These are phyloP conservation scores for Zeuzera pyrina DNA, from an alignment of 2,888 invertebrate genomes.

Conservation along the genomic window DNA sequence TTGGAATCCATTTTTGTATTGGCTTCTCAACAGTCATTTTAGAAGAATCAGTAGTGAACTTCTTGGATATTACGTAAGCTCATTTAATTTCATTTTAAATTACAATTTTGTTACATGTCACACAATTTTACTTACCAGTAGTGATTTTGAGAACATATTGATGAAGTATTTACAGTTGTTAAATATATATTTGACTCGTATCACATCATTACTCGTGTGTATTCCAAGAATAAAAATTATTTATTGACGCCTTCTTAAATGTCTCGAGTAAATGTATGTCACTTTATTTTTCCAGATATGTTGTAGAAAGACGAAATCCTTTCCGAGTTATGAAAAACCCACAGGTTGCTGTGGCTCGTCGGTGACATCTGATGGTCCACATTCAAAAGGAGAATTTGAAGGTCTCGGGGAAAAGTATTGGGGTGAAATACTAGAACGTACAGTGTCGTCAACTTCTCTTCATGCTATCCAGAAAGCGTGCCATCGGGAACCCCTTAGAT, in stretches of 20 bases:
- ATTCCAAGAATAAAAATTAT: too few species aligned
- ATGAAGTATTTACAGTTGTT: too few species aligned
- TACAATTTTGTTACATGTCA: too few species aligned
- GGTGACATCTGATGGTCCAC: constrained; percentile 59
- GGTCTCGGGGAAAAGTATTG: constrained; percentile 81
- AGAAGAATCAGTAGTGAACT: constrained; percentile 84
- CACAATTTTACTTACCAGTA: too few species aligned
- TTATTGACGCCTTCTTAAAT: too few species aligned
- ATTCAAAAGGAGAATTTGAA: constrained; percentile 75
- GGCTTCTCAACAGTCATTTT: constrained; percentile 90
- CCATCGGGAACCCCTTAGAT: constrained; percentile 53
- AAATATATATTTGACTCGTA: too few species aligned
- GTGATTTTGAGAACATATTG: too few species aligned
- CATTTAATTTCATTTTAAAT: too few species aligned
- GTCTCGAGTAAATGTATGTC: too few species aligned
- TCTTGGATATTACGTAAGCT: constrained; percentile 81
- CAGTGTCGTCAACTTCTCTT: constrained; percentile 82
- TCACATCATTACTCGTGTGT: too few species aligned
- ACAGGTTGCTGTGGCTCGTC: constrained; percentile 65
- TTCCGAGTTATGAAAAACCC: constrained; percentile 54
- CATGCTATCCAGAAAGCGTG: constrained; percentile 77
- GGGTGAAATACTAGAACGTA: constrained; percentile 85
- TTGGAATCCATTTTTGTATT: constrained; percentile 92
- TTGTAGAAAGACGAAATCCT: constrained; percentile 53
- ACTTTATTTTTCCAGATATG: constrained; percentile 51